Conservation (phyloP, 2,888 invertebrate species). For the Drosophila rellima region DNA sequence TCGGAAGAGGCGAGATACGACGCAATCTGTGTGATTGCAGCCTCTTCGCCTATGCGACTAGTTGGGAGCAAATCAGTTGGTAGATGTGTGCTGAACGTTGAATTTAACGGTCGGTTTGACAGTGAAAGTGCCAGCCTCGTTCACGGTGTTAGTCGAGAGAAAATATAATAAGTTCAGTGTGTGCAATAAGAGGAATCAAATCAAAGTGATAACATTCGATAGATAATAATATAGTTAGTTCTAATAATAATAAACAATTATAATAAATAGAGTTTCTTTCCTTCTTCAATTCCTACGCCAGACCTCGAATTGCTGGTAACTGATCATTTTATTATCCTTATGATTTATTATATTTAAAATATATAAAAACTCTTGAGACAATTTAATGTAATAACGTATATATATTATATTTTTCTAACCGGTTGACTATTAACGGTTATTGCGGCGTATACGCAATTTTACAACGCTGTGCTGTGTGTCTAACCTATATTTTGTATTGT, state of each 20-base stretch:
- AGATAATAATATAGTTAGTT: slow-evolving; percentile 19
- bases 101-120: slow-evolving; percentile 84
- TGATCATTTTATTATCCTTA: slow-evolving; percentile 36
- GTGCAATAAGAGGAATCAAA: slow-evolving; percentile 9
- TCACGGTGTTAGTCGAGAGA: slow-evolving; percentile 14
- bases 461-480: slow-evolving; percentile 35
- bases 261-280: neutral
- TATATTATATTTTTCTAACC: neutral
- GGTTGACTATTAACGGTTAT: slow-evolving; percentile 41
- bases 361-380: slow-evolving; percentile 45
- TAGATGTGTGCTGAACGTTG: slow-evolving; percentile 84
- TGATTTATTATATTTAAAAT: slow-evolving; percentile 47
- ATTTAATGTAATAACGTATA: slow-evolving; percentile 45
- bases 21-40: slow-evolving; percentile 56
- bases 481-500: slow-evolving; percentile 63
- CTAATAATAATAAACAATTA: slow-evolving; percentile 14
- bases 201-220: slow-evolving; percentile 35
- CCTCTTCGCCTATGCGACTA: slow-evolving; percentile 74
- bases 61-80: slow-evolving; percentile 72
- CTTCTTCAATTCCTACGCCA: neutral
- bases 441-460: slow-evolving; percentile 66
- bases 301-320: slow-evolving; percentile 44
- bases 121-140: slow-evolving; percentile 71
- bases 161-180: slow-evolving; percentile 25
- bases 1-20: slow-evolving; percentile 56